Base-by-base conservation (phyloP, 2,113 vertebrate genomes). In the Herpetotheres cachinnans region DNA sequence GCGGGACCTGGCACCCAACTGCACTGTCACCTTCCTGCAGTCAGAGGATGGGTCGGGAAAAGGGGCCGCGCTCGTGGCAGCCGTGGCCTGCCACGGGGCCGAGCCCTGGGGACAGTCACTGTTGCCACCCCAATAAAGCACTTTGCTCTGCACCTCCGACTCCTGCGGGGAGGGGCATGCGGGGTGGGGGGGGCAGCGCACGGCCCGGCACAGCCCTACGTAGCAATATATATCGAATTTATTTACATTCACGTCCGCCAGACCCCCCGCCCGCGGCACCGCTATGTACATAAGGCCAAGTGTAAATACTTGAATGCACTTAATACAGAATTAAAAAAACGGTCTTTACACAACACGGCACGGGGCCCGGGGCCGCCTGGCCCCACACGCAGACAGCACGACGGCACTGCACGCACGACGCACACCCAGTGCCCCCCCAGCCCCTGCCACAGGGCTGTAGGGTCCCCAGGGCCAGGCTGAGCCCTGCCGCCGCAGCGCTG, bases 171-270 rank as follows among this genome's bases (percentile, higher is more conserved):
- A 58, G 56, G 30, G 30, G 11, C 5, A 21, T 1, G 13, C 22
- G 26, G 24, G n/a, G 17, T 4, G 13, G 7, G 6, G 49, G 61
- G 77, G 73, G 49, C 89, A 77, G 89, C 4, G 16, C 84, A 87
- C 0, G 29, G 89, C 86, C 0, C 11, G 86, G 82, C 46, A 81
- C 47, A 84, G 97, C 95, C 95, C 54, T 50, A 91, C 32, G 26
- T 98, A 98, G 98, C 98, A 98, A 98, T 98, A 98, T 98, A 98
- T 98, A 98, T 98, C 97, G 98, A 98, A 98, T 98, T 98, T 98
- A 98, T 98, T 98, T 98, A 98, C 98, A 98, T 98, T 98, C 98
- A 98, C 96, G 97, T 98, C 98, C 94, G 97, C 98, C 98, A 98
- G 98, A 98, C 97, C 98, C 98, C 98, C 97, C 90, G 92, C 98